Percentiles rank a stretch among this genome's conserved stretches.
Evolutionary conservation across 1,140 invertebrate species (phyloP).

Genomic region (Diplogasteroides magnus): DNA sequence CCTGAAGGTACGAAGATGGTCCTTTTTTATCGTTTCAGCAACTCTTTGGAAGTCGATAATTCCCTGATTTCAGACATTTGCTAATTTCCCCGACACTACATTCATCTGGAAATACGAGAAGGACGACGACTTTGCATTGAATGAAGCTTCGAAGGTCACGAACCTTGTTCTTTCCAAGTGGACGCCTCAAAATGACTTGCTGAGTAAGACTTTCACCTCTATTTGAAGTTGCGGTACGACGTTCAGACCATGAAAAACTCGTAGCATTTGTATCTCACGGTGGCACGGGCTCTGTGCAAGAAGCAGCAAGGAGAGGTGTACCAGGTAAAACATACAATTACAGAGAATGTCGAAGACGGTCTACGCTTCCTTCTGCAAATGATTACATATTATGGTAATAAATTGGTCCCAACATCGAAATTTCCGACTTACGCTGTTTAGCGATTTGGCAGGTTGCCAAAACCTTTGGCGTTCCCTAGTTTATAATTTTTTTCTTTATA

Average conservation of each 20-base stretch:
- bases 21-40: too few relatives aligned
- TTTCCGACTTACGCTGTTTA: too few relatives aligned
- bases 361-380: too few relatives aligned
- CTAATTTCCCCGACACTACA: slow-evolving; percentile 11
- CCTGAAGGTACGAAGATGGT: too few relatives aligned
- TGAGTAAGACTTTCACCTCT: slow-evolving; percentile 2
- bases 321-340: too few relatives aligned
- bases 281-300: slow-evolving; percentile 31
- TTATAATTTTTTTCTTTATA: too few relatives aligned
- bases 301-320: slow-evolving; percentile 26
- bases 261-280: slow-evolving; percentile 36
- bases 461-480: too few relatives aligned
- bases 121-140: slow-evolving; percentile 10
- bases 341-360: too few relatives aligned
- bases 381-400: too few relatives aligned
- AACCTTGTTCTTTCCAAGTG: slow-evolving; percentile 18
- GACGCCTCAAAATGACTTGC: slow-evolving; percentile 18
- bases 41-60: too few relatives aligned
- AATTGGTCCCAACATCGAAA: too few relatives aligned
- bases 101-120: slow-evolving; percentile 30
- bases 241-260: slow-evolving; percentile 32
- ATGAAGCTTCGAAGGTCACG: background rate
- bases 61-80: slow-evolving; percentile 18
- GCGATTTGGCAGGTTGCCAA: too few relatives aligned
- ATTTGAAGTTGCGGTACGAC: slow-evolving; percentile 26